phyloP scores from a whole-genome alignment of 2,888 invertebrate genomes.

The Bembecia ichneumoniformis region DNA sequence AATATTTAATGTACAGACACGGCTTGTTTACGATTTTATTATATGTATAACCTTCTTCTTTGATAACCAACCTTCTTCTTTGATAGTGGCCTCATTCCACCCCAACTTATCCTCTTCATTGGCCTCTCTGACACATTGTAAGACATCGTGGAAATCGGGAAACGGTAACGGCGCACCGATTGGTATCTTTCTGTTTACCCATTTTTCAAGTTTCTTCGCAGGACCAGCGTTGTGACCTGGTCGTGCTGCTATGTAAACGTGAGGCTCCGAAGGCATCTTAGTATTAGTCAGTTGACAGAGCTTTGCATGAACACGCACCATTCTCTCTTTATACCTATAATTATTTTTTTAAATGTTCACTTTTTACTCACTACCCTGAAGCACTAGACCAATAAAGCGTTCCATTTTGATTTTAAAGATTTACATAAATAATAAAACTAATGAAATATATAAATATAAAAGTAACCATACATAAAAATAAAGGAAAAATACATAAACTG shows the following conservation, averaged over 20 bases:
- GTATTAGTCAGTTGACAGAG: slow-evolving; percentile 76
- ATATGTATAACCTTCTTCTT: too few species aligned
- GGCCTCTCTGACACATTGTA: slow-evolving; percentile 52
- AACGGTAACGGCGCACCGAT: slow-evolving; percentile 53
- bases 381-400: slow-evolving; percentile 22
- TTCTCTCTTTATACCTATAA: slow-evolving; percentile 59
- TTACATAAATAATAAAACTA: neutral
- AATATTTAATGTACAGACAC: too few species aligned
- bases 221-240: slow-evolving; percentile 50
- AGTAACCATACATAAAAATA: too few species aligned
- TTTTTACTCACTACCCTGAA: slow-evolving; percentile 1
- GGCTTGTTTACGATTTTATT: too few species aligned
- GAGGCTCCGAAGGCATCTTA: slow-evolving; percentile 59
- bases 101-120: slow-evolving; percentile 50
- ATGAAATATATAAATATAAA: too few species aligned
- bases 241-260: slow-evolving; percentile 42
- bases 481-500: too few species aligned
- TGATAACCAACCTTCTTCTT: slow-evolving; percentile 50
- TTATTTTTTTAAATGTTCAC: neutral
- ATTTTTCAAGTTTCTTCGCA: slow-evolving; percentile 50
- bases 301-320: slow-evolving; percentile 68
- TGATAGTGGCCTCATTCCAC: slow-evolving; percentile 53
- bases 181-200: slow-evolving; percentile 57
- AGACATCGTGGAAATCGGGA: slow-evolving; percentile 72
- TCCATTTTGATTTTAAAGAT: neutral